A percentile compares a stretch with the other conserved stretches of the same genome.
Conservation (phyloP, 2,797 vertebrate species). For the Lacerta agilis region DNA sequence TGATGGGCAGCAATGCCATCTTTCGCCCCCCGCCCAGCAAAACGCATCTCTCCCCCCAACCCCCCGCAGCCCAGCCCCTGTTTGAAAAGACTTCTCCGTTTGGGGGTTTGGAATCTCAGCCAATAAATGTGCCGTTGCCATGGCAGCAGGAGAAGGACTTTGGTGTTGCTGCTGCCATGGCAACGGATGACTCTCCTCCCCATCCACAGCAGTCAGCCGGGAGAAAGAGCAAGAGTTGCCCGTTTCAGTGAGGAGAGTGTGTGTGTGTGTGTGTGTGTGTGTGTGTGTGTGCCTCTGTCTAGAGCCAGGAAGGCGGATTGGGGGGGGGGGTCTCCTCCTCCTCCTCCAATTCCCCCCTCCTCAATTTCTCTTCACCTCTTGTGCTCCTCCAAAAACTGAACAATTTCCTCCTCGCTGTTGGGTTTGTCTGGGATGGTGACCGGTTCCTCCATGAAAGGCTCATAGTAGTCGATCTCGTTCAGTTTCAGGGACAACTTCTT, state of each 20-base stretch:
- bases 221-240: too few species aligned
- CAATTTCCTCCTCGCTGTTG: conserved; percentile 86
- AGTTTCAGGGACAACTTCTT: conserved; percentile 88
- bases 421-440: conserved; percentile 89
- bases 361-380: conserved; percentile 77
- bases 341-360: neutral
- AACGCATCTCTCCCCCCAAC: too few species aligned
- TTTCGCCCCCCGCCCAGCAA: too few species aligned
- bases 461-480: conserved; percentile 91
- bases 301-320: neutral
- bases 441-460: conserved; percentile 90
- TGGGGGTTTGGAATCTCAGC: neutral
- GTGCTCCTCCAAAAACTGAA: conserved; percentile 87
- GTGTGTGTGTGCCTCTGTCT: too few species aligned
- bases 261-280: too few species aligned
- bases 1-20: too few species aligned
- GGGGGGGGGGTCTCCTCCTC: neutral
- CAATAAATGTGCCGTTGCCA: conserved; percentile 28
- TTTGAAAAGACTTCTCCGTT: too few species aligned
- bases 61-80: too few species aligned
- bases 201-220: neutral
- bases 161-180: conserved; percentile 17
- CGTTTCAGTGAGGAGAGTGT: neutral
- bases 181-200: neutral
- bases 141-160: conserved; percentile 29